Evolutionary conservation across 2,888 invertebrate species (phyloP).

Genomic region (Leptinotarsa juncta): DNA sequence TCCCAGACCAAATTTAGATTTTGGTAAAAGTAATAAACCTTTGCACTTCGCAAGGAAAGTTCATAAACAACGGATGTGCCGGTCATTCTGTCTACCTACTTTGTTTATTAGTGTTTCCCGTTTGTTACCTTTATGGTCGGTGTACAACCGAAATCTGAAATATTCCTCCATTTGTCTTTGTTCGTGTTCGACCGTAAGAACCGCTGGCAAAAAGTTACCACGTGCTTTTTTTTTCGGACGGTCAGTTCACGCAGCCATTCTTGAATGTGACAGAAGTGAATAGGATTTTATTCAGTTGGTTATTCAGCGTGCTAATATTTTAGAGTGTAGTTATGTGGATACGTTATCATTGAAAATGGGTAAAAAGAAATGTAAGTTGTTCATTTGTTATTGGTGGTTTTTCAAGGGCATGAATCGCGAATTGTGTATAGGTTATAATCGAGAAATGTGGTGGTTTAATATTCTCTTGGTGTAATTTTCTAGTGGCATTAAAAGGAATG

Average conservation of each 20-base stretch:
- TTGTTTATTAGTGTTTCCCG: neutral
- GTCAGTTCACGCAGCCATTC: neutral
- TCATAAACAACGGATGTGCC: neutral
- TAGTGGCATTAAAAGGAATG: neutral
- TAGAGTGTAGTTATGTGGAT: neutral
- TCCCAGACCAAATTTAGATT: neutral
- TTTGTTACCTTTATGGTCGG: too few species aligned
- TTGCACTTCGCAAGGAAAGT: neutral
- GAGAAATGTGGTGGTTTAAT: neutral
- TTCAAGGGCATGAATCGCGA: neutral
- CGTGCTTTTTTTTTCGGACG: neutral
- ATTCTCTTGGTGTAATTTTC: neutral
- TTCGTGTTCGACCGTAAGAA: neutral
- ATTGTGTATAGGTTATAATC: neutral
- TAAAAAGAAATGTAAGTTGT: constrained; percentile 6
- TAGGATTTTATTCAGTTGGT: neutral
- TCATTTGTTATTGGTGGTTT: neutral
- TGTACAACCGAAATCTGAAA: too few species aligned
- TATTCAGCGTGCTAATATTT: neutral
- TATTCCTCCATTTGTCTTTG: too few species aligned
- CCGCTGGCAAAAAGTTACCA: neutral
- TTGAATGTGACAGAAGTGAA: neutral
- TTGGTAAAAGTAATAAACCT: neutral
- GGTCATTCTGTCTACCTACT: neutral
- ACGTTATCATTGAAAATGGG: constrained; percentile 6